Percentiles rank a stretch among this genome's conserved stretches.
Conservation (phyloP, 1,140 invertebrate species). For the Stegodyphus dumicola region DNA sequence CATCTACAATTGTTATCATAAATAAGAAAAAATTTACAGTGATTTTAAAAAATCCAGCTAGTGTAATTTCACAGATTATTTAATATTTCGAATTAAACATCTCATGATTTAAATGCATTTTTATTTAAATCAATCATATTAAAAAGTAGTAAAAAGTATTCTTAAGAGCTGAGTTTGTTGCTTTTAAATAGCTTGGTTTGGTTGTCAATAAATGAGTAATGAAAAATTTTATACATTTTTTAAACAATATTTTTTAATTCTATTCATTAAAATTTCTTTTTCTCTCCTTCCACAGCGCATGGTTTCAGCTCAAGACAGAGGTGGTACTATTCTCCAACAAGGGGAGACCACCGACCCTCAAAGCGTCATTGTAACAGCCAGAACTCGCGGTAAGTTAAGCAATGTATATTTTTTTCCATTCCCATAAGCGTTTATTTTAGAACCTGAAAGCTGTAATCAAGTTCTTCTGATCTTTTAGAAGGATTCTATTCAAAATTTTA, state of each 20-base stretch:
- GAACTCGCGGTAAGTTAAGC: constrained; percentile 13
- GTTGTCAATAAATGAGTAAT: background rate
- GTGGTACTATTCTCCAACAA: constrained; percentile 14
- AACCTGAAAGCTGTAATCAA: too few relatives aligned
- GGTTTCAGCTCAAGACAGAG: constrained; percentile 34
- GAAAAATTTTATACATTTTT: too few relatives aligned
- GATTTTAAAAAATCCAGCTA: too few relatives aligned
- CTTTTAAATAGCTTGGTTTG: background rate
- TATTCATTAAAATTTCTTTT: background rate
- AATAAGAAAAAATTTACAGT: background rate
- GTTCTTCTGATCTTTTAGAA: background rate
- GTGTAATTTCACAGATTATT: too few relatives aligned
- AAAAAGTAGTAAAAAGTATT: too few relatives aligned
- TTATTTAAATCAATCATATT: too few relatives aligned
- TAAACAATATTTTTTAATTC: background rate
- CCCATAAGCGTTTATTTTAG: background rate
- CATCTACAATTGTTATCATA: background rate
- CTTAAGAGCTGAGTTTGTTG: too few relatives aligned
- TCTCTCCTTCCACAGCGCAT: constrained; percentile 18
- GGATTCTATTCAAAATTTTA: background rate
- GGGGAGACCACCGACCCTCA: constrained; percentile 18
- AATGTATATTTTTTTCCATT: background rate
- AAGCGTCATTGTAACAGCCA: constrained; percentile 40
- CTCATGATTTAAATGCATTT: too few relatives aligned
- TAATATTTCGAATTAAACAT: too few relatives aligned